These are phyloP conservation scores for Paramormyrops hopkinsi DNA, from an alignment of 2,797 vertebrate species.

Conservation along the genomic window DNA sequence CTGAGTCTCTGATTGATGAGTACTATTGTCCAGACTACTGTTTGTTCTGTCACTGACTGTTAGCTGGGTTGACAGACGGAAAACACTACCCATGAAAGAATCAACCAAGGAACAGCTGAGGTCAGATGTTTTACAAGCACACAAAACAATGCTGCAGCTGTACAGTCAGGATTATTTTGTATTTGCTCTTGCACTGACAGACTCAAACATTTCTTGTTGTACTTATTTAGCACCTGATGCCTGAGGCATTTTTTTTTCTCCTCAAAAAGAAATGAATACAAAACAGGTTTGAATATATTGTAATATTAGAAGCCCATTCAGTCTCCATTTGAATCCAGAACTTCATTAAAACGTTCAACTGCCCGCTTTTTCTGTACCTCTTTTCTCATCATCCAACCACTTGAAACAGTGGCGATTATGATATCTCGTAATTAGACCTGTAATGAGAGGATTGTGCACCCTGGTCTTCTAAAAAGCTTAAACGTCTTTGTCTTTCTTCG, in stretches of 20 bases:
- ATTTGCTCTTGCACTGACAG: not conserved
- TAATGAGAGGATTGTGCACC: constrained; percentile 23
- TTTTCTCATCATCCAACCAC: constrained; percentile 5
- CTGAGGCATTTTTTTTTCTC: not conserved
- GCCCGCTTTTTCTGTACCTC: not conserved
- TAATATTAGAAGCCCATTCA: not conserved
- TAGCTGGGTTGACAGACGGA: constrained; percentile 30
- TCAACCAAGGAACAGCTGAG: not conserved
- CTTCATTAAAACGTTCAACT: constrained; percentile 18
- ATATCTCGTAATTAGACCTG: constrained; percentile 18
- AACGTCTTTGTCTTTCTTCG: constrained; percentile 25
- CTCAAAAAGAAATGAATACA: constrained; percentile 7
- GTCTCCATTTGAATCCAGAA: not conserved
- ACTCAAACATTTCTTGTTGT: not conserved
- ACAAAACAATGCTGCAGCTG: not conserved
- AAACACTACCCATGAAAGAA: not conserved
- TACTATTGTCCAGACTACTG: constrained; percentile 34
- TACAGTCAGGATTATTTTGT: not conserved
- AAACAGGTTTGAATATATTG: constrained; percentile 21
- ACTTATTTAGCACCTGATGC: not conserved
- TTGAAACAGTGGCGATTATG: constrained; percentile 15
- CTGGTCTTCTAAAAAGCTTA: constrained; percentile 15
- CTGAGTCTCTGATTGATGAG: constrained; percentile 22
- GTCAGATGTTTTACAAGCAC: not conserved
- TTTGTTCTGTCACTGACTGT: constrained; percentile 41